These are phyloP conservation scores for Glaucidium brasilianum DNA, from an alignment of 2,113 vertebrate genomes.

Conservation along the genomic window DNA sequence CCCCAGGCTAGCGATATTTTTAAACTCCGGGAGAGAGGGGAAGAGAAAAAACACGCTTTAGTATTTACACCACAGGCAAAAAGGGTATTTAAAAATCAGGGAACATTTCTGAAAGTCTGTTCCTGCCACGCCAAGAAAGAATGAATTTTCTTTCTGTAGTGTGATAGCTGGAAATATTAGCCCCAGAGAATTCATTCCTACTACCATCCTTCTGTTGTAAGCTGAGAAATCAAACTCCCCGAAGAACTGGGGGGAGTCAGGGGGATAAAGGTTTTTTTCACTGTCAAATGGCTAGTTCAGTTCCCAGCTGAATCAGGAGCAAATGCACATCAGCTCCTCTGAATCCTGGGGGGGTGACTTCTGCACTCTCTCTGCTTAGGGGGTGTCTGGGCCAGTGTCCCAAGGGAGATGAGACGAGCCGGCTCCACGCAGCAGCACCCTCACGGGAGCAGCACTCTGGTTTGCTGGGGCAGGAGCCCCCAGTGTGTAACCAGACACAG, in stretches of 20 bases:
- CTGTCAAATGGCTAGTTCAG: not conserved
- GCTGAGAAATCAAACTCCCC: not conserved
- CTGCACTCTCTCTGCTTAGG: not conserved
- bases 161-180: slow-evolving; percentile 12
- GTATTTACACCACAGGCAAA: slow-evolving; percentile 52
- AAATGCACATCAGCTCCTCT: not conserved
- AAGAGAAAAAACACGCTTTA: not conserved
- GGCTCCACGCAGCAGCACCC: not conserved
- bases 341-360: not conserved
- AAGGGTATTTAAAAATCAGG: slow-evolving; percentile 64
- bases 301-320: not conserved
- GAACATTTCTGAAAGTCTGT: slow-evolving; percentile 32
- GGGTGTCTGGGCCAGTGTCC: not conserved
- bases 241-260: not conserved
- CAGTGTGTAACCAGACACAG: not conserved
- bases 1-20: slow-evolving; percentile 71
- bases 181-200: slow-evolving; percentile 10
- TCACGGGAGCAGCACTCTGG: not conserved
- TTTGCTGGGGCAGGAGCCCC: not conserved
- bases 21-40: slow-evolving; percentile 13
- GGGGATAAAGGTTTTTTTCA: not conserved
- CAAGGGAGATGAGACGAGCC: not conserved
- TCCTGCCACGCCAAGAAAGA: not conserved
- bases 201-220: not conserved
- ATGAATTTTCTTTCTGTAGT: not conserved